Evolutionary conservation across 2,113 vertebrate genomes (phyloP).

Genomic region (Tyrannus savana): DNA sequence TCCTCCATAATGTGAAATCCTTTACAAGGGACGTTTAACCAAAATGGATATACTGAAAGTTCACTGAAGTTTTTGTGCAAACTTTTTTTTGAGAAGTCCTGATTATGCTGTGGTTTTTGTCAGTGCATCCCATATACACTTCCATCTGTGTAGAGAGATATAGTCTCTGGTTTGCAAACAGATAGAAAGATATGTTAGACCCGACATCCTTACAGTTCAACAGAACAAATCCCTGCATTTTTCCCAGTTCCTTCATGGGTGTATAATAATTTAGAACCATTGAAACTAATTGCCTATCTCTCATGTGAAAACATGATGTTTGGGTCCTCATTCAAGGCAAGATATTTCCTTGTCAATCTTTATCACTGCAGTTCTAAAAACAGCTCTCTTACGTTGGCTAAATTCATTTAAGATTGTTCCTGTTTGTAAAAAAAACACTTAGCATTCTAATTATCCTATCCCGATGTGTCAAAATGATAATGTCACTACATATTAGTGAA

Average conservation of each 20-base stretch:
- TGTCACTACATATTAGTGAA: constrained; percentile 19
- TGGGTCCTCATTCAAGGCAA: not conserved
- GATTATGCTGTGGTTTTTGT: not conserved
- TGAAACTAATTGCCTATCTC: not conserved
- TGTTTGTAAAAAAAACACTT: not conserved
- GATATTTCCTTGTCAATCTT: not conserved
- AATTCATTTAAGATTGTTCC: not conserved
- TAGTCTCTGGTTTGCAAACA: not conserved
- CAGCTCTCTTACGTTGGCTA: not conserved
- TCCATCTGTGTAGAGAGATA: not conserved
- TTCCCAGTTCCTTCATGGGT: not conserved
- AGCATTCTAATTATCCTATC: not conserved
- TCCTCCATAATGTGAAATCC: not conserved
- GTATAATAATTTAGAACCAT: not conserved
- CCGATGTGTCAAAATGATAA: not conserved
- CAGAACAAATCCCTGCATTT: not conserved
- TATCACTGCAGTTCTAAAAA: not conserved
- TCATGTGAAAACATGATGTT: not conserved
- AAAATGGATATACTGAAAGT: too few relatives aligned
- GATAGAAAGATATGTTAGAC: not conserved
- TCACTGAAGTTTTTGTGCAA: not conserved
- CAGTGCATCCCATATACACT: not conserved
- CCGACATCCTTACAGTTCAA: not conserved
- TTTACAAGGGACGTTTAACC: too few relatives aligned
- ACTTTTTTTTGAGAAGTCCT: not conserved